Base-by-base conservation (phyloP, 2,797 vertebrate genomes). In the Sphenopsis melanotis region DNA sequence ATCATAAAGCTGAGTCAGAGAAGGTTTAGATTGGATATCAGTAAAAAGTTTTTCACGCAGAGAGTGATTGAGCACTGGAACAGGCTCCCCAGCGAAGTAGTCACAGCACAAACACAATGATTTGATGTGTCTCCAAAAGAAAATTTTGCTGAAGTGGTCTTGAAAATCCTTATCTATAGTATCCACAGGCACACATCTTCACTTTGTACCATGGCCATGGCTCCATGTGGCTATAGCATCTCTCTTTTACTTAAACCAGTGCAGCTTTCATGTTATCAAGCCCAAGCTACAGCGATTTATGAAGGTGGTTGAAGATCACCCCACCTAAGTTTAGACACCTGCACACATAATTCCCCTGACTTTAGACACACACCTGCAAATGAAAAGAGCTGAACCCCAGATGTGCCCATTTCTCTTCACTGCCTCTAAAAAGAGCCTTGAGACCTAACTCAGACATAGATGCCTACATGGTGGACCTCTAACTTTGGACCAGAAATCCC, bases 51-150 rank as follows among this genome's bases (percentile, higher is more conserved):
- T 53, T 65, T 65, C 46, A 41, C 4, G 3, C 32, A n/a, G 26
- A 47, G 26, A 0, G 0, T 41, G 27, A 7, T 0, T 12, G 15
- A 41, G 22, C 26, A 21, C 30, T 32, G 30, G 18, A 36, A 53
- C 14, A 78, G 15, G 34, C 12, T 71, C 3, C 52, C 12, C 17
- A 34, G 15, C 17, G 34, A 52, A 32, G 7, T 9, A 56, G 18
- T 36, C n/a, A 46, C 18, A 59, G 34, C 46, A 71, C 19, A 71
- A 82, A 27, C 9, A 24, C 29, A 79, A 66, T 64, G 2, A 70
- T 79, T 36, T 83, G 27, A 68, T 75, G 49, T 19, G 21, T 50
- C 53, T 83, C 52, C 32, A 57, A 68, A 85, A 34, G 4, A 32
- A 29, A 49, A 36, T 89, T 83, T 85, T 76, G 8, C 32, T 53